Conservation (phyloP, 2,888 invertebrate genomes). For the Watsonalla cultraria region DNA sequence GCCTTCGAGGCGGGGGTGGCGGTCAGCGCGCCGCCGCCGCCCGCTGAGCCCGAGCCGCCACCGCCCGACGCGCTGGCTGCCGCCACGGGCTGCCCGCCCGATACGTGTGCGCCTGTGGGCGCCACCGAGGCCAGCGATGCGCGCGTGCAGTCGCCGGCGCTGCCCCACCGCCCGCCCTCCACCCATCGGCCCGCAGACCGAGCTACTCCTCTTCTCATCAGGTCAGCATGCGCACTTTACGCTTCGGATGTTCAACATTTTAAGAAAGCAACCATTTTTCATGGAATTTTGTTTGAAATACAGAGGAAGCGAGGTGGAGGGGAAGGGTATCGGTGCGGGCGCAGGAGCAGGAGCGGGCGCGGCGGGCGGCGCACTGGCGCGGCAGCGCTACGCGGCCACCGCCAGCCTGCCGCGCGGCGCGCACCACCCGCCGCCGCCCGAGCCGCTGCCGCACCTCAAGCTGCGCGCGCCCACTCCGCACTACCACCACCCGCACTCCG, state of each 20-base stretch:
- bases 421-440: conserved; percentile 53
- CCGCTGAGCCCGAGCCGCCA: conserved; percentile 9
- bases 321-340: conserved; percentile 22
- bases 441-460: conserved; percentile 28
- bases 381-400: conserved; percentile 50
- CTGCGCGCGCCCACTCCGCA: conserved; percentile 43
- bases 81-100: conserved; percentile 38
- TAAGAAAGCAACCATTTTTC: too few relatives aligned
- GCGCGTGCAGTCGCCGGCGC: conserved; percentile 66
- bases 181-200: conserved; percentile 52
- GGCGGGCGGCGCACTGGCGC: conserved; percentile 21
- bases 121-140: conserved; percentile 64
- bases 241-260: not conserved
- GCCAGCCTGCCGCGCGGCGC: conserved; percentile 72
- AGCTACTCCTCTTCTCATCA: conserved; percentile 58
- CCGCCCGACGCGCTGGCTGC: conserved; percentile 14
- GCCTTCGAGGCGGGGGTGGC: conserved; percentile 51
- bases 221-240: conserved; percentile 30
- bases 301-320: conserved; percentile 9
- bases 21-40: conserved; percentile 13
- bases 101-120: conserved; percentile 56
- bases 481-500: conserved; percentile 23
- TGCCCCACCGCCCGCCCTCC: conserved; percentile 63
- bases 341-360: conserved; percentile 22
- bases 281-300: not conserved